Evolutionary conservation across 1,140 invertebrate species (phyloP), one percentile per base, ranked within the genome.

Genomic region (Pseudomyrmex cubaensis): DNA sequence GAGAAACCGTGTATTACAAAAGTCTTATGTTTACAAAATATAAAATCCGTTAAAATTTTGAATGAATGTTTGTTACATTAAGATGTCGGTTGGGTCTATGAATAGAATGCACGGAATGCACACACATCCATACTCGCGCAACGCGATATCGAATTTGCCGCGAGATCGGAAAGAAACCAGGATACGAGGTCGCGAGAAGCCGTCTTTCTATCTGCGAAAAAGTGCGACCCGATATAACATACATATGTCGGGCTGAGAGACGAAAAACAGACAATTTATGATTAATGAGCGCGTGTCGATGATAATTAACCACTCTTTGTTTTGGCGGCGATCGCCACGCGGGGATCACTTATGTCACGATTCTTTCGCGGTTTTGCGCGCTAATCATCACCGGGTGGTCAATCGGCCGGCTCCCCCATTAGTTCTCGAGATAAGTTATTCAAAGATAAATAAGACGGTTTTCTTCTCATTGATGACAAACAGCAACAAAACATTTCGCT

Each of bases 131-230:
- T 57, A 80, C 50, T 70, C n/a, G 66, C 61, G 10, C 54, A 73
- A 67, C 35, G 35, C 69, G 66, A 85, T 85, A 85, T 82, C 72
- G 44, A 69, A 88, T 86, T 80, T 78, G 57, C 46, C 54, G 46
- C 85, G 67, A 87, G 77, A 17, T 62, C 7, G 61, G 62, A 77
- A 84, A 82, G 82, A 88, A 89, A 89, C 76, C 87, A 88, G 90
- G 90, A 84, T 86, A 90, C 86, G 86, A 86, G 90, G 89, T 90
- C 90, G 76, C 20, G 50, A 44, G 67, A 12, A 25, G 61, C 48
- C 48, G 70, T 13, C 20, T 52, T 48, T n/a, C 52, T 77, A 82
- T 77, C 83, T 82, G 54, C 15, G 63, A 15, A 77, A 85, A 88
- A 85, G 76, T 69, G 52, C 70, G 63, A 57, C 62, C 35, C 54